Percentiles rank a stretch among this genome's conserved stretches.
These are phyloP conservation scores for Peromyscus eremicus DNA, from an alignment of 2,797 vertebrate genomes.

Conservation along the genomic window DNA sequence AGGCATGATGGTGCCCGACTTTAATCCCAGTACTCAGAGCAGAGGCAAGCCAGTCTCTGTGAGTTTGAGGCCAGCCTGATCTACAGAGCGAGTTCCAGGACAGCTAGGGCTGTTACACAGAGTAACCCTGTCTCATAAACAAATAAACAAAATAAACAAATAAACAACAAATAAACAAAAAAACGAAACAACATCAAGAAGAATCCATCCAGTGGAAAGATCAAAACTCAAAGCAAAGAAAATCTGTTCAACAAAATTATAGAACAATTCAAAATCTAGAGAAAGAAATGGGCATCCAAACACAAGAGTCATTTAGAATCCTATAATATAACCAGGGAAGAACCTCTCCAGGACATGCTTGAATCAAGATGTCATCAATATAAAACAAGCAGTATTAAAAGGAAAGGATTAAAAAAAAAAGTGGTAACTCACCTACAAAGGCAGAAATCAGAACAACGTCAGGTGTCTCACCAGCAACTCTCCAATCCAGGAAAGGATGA, in stretches of 20 bases:
- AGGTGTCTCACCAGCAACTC: neutral
- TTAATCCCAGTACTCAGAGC: too few species aligned
- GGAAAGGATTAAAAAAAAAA: neutral
- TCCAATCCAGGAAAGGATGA: neutral
- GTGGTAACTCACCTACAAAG: neutral
- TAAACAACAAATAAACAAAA: too few species aligned
- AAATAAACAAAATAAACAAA: too few species aligned
- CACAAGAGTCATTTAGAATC: neutral
- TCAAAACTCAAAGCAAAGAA: neutral
- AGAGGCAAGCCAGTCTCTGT: too few species aligned
- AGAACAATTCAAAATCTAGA: neutral
- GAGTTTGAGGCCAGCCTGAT: too few species aligned
- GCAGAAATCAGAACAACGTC: neutral
- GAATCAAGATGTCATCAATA: neutral
- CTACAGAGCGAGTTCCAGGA: too few species aligned
- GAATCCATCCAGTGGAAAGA: neutral
- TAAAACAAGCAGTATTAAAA: neutral
- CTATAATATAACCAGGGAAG: neutral
- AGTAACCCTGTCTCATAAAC: too few species aligned
- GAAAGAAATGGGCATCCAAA: neutral
- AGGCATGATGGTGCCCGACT: too few species aligned
- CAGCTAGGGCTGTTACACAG: too few species aligned
- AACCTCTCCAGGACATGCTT: neutral
- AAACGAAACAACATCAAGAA: too few species aligned
- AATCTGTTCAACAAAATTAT: neutral